phyloP scores from a whole-genome alignment of 2,888 invertebrate species.

The Drosophila incognita region DNA sequence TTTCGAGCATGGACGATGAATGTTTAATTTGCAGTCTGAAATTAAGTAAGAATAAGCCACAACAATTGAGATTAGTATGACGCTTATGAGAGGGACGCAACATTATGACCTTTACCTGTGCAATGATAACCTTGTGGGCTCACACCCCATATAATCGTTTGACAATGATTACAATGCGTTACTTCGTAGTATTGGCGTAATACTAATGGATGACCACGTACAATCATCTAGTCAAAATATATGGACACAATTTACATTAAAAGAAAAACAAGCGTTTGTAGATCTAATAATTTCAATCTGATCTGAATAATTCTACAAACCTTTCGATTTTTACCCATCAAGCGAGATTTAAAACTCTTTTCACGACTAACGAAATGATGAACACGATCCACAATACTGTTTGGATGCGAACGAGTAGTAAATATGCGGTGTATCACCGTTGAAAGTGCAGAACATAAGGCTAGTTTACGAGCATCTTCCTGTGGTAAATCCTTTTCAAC shows the following conservation, averaged over 20 bases:
- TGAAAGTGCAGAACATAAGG: conserved; percentile 89
- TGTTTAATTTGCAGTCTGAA: conserved; percentile 92
- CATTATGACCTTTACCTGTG: conserved; percentile 88
- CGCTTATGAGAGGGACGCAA: neutral
- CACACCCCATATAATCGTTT: conserved; percentile 96
- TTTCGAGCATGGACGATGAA: conserved; percentile 93
- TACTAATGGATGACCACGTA: conserved; percentile 95
- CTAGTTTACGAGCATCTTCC: conserved; percentile 89
- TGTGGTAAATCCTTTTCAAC: conserved; percentile 88
- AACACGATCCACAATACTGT: conserved; percentile 89
- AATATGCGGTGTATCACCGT: conserved; percentile 93
- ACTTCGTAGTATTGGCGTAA: conserved; percentile 95
- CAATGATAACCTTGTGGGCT: conserved; percentile 99
- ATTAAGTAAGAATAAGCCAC: conserved; percentile 16
- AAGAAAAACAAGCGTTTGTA: neutral
- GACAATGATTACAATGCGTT: conserved; percentile 97
- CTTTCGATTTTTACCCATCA: conserved; percentile 90
- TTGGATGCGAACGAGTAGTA: conserved; percentile 87
- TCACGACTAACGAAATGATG: conserved; percentile 94
- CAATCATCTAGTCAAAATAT: conserved; percentile 87
- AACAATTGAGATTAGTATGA: neutral
- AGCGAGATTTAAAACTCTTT: conserved; percentile 89
- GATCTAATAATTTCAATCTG: neutral
- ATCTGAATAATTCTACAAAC: conserved; percentile 76
- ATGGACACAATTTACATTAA: conserved; percentile 7